Base-by-base conservation (phyloP, 2,113 vertebrate species). In the Uria aalge region DNA sequence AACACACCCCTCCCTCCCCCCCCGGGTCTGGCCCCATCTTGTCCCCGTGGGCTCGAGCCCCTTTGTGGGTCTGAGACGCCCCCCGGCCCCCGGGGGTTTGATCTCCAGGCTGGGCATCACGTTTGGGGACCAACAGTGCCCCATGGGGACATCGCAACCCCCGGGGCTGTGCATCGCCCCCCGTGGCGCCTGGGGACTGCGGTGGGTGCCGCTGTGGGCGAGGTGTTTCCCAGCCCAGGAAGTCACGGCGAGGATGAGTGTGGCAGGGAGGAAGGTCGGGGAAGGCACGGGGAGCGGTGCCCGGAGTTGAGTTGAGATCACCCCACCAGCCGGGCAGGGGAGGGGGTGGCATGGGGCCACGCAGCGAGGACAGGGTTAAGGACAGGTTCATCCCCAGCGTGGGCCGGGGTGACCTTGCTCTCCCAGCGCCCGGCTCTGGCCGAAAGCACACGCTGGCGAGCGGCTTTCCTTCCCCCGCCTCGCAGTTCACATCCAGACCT, bases 401-500 rank as follows among this genome's bases (percentile, higher is more conserved):
- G 63, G 45, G 43, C 50, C 1, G 1, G 8, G 1, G 81, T 94
- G 92, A 92, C 85, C 88, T 96, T 94, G 81, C 26, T 80, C 16
- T 68, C 8, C 12, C n/a, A 75, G 38, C 41, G 71, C 34, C 32
- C 0, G 1, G 71, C 68, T 47, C 18, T 38, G 52, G 52, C 56
- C 5, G 19, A 77, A 62, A 67, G 59, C 86, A 69, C 69, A 8
- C 2, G 43, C 72, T 80, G 85, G 8, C 2, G 4, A 93, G 38
- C 11, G 8, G 77, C 36, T 55, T 63, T 48, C 40, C 79, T 69
- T 23, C 34, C 14, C 32, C 8, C 12, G 8, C 32, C 34, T 90
- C 96, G 52, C 97, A 99, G 99, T 98, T 93, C 99, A 99, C 95
- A 99, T 99, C 97, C 99, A 99, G 98, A 99, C 99, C 2, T 99